Evolutionary conservation across 92 coral and sea anemone genomes (phyloP).

Genomic region (Zoanthus sansibaricus): DNA sequence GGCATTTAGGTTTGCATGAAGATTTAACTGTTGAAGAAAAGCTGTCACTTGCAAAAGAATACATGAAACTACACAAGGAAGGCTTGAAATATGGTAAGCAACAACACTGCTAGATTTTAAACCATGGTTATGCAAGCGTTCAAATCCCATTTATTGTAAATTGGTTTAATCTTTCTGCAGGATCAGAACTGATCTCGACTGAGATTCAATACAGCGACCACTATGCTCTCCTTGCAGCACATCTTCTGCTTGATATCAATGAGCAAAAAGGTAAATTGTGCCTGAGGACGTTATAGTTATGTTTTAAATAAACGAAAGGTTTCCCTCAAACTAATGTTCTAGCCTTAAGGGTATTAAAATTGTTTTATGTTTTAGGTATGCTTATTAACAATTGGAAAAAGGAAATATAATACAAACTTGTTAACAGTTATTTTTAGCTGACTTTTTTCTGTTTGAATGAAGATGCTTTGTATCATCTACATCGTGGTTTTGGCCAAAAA

Average conservation of each 20-base stretch:
- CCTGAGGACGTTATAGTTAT: no score
- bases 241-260: conserved; percentile 86
- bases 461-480: no score
- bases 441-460: no score
- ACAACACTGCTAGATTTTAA: background rate
- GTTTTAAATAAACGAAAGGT: background rate
- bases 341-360: no score
- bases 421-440: no score
- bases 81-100: conserved; percentile 91
- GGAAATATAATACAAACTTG: no score
- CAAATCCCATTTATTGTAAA: no score
- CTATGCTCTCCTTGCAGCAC: conserved; percentile 87
- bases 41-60: conserved; percentile 79
- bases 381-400: no score
- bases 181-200: conserved; percentile 82
- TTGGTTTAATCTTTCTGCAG: conserved; percentile 43
- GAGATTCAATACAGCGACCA: conserved; percentile 95
- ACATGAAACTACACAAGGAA: conserved; percentile 85
- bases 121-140: no score
- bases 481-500: no score
- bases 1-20: conserved; percentile 81
- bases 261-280: conserved; percentile 70
- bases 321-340: background rate
- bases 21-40: conserved; percentile 75
- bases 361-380: no score